Conservation (phyloP, 2,113 vertebrate species). For the Cromileptes altivelis region DNA sequence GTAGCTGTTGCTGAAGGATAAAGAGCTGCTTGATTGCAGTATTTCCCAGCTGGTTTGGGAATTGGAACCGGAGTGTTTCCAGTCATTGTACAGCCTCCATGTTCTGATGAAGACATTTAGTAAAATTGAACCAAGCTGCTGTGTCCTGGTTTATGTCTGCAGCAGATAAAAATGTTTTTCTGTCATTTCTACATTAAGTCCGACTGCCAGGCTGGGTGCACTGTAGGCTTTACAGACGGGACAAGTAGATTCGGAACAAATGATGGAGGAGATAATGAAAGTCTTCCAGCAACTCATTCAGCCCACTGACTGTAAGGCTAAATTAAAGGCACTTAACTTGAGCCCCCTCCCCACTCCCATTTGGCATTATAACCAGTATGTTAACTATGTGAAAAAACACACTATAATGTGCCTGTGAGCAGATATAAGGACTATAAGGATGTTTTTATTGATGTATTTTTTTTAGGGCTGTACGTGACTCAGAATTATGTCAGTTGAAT, state of each 20-base stretch:
- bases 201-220: not conserved
- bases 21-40: not conserved
- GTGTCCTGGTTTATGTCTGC: conserved; percentile 2
- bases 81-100: not conserved
- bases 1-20: not conserved
- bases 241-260: not conserved
- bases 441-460: no score
- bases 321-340: no score
- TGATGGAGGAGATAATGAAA: not conserved
- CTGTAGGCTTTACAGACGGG: not conserved
- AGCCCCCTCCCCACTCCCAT: no score
- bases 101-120: conserved; percentile 1
- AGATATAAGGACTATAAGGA: no score
- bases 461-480: no score
- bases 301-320: not conserved
- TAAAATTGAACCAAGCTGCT: conserved; percentile 5
- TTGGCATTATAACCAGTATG: no score
- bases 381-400: no score
- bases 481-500: no score
- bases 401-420: no score
- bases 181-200: not conserved
- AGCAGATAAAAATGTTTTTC: conserved; percentile 1
- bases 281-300: not conserved
- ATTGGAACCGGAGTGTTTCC: not conserved
- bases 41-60: not conserved